These are phyloP conservation scores for Gymnocheta viridis DNA, from an alignment of 2,888 invertebrate species.

Conservation along the genomic window DNA sequence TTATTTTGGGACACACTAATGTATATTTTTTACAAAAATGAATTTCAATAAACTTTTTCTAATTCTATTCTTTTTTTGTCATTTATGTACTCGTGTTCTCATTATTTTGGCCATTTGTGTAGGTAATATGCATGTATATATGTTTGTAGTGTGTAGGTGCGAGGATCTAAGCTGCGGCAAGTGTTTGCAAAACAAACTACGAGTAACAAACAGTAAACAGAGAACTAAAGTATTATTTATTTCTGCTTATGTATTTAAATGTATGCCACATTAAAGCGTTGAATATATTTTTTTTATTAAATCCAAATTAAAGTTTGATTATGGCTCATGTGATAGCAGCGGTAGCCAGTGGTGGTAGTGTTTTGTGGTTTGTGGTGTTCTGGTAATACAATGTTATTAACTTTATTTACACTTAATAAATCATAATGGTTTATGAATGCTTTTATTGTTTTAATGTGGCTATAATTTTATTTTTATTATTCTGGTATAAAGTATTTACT, in stretches of 20 bases:
- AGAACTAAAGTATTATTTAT: no score
- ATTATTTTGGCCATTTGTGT: no score
- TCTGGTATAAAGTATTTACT: background rate
- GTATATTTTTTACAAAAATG: no score
- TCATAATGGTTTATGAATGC: slow-evolving; percentile 46
- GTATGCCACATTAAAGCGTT: slow-evolving; percentile 33
- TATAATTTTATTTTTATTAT: background rate
- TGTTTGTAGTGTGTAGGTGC: no score
- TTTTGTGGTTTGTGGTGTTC: slow-evolving; percentile 27
- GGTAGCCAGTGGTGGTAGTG: slow-evolving; percentile 7
- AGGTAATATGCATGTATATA: no score
- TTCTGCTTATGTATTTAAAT: slow-evolving; percentile 29
- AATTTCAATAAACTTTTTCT: no score
- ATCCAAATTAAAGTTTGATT: slow-evolving; percentile 31
- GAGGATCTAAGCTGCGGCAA: background rate
- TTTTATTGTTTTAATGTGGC: slow-evolving; percentile 35
- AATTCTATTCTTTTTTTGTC: no score
- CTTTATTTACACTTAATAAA: slow-evolving; percentile 69
- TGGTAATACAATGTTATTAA: slow-evolving; percentile 59
- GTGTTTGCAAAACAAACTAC: background rate
- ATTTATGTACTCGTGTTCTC: no score
- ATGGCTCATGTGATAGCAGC: background rate
- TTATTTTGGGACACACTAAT: no score
- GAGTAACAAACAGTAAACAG: background rate
- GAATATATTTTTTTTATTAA: slow-evolving; percentile 38